Evolutionary conservation across 2,797 vertebrate genomes (phyloP).

Genomic region (Fistularia commersonii): DNA sequence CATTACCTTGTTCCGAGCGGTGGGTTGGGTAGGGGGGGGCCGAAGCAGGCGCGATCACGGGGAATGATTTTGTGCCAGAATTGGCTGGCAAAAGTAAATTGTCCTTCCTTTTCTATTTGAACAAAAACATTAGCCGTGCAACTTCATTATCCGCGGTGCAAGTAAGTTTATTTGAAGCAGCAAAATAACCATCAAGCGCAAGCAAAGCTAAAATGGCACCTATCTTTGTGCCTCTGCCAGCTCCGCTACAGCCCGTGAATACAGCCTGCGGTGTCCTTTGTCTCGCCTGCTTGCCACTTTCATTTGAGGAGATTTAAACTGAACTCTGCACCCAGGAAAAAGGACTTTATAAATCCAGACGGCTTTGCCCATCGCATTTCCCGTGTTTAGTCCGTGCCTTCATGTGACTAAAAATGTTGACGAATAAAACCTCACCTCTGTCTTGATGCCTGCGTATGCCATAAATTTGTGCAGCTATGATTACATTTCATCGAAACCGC

Average conservation of each 20-base stretch:
- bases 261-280: conserved; percentile 14
- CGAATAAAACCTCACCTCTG: conserved; percentile 40
- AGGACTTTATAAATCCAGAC: conserved; percentile 34
- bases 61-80: too few relatives aligned
- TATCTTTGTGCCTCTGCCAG: conserved; percentile 20
- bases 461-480: conserved; percentile 61
- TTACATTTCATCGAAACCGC: conserved; percentile 62
- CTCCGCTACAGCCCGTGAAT: conserved; percentile 3
- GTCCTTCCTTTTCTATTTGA: too few relatives aligned
- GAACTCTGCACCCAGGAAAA: conserved; percentile 15
- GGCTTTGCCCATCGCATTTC: conserved; percentile 32
- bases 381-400: conserved; percentile 27
- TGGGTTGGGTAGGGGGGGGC: too few relatives aligned
- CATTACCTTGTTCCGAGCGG: too few relatives aligned
- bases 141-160: conserved; percentile 10
- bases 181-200: conserved; percentile 18
- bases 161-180: conserved; percentile 19
- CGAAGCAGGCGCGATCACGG: too few relatives aligned
- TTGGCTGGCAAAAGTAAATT: too few relatives aligned
- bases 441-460: conserved; percentile 46
- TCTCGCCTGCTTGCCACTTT: conserved; percentile 36
- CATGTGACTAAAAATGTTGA: conserved; percentile 45
- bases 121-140: conserved; percentile 7
- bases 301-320: conserved; percentile 43
- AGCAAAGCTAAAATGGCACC: conserved; percentile 18